These are phyloP conservation scores for Xylocampa areola DNA, from an alignment of 2,888 invertebrate species.

Conservation along the genomic window DNA sequence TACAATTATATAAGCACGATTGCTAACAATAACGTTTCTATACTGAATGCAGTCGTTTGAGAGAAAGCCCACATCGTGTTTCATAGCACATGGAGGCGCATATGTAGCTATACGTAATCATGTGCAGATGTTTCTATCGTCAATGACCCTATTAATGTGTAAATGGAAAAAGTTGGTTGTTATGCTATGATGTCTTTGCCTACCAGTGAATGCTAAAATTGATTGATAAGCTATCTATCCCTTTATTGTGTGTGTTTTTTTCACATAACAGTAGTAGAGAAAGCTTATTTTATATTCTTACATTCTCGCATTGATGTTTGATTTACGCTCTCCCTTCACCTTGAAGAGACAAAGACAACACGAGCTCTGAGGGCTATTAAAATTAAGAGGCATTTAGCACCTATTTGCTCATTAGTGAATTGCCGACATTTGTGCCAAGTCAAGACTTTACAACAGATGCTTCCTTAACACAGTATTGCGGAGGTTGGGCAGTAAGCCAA, in stretches of 20 bases:
- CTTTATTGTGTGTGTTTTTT: too few relatives aligned
- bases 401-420: too few relatives aligned
- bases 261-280: too few relatives aligned
- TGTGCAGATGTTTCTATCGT: slow-evolving; percentile 29
- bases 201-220: too few relatives aligned
- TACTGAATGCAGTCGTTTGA: slow-evolving; percentile 40
- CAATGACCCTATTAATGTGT: slow-evolving; percentile 15
- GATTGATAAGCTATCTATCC: too few relatives aligned
- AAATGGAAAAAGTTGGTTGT: slow-evolving; percentile 13
- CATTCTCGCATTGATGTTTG: too few relatives aligned
- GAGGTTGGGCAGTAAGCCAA: slow-evolving; percentile 38
- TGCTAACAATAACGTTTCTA: slow-evolving; percentile 42
- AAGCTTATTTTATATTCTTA: too few relatives aligned
- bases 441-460: not conserved
- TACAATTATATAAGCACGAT: slow-evolving; percentile 45
- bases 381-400: not conserved
- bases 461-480: slow-evolving; percentile 7
- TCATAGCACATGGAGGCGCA: slow-evolving; percentile 41
- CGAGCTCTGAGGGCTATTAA: too few relatives aligned
- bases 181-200: too few relatives aligned
- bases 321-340: too few relatives aligned
- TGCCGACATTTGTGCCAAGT: slow-evolving; percentile 9
- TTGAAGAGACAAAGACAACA: too few relatives aligned
- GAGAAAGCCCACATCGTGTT: slow-evolving; percentile 55
- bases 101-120: slow-evolving; percentile 20